phyloP scores from a whole-genome alignment of 2,797 vertebrate genomes.

The Pampus argenteus region DNA sequence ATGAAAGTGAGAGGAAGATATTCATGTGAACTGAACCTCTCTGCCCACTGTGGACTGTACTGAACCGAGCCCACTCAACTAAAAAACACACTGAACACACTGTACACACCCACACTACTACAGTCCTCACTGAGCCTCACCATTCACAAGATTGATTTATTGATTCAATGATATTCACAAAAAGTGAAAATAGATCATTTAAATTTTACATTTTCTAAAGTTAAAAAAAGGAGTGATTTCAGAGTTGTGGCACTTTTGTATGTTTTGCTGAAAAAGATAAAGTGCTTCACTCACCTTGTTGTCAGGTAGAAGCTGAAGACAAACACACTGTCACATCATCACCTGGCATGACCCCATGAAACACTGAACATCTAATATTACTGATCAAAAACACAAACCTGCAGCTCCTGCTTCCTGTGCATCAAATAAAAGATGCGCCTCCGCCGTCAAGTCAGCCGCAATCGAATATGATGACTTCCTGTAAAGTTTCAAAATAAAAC shows the following conservation, averaged over 20 bases:
- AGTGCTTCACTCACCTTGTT: conserved; percentile 56
- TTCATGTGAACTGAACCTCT: conserved; percentile 86
- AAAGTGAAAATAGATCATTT: background rate
- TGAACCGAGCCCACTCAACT: conserved; percentile 50
- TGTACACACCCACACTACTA: conserved; percentile 52
- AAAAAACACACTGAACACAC: conserved; percentile 59
- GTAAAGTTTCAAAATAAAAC: conserved; percentile 66
- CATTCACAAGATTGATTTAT: conserved; percentile 22
- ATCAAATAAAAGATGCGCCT: conserved; percentile 43
- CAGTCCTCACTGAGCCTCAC: conserved; percentile 18
- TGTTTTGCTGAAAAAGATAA: background rate
- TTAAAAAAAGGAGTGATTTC: background rate
- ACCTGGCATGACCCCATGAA: fast-evolving
- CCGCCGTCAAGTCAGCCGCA: conserved; percentile 3
- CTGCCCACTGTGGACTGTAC: conserved; percentile 63
- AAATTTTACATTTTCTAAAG: background rate
- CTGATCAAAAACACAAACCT: conserved; percentile 36
- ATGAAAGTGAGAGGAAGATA: conserved; percentile 75
- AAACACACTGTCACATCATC: background rate
- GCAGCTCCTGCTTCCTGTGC: conserved; percentile 34
- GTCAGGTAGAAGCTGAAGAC: conserved; percentile 48
- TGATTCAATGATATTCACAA: background rate
- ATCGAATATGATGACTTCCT: conserved; percentile 35
- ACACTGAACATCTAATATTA: background rate
- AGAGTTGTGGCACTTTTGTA: background rate